Evolutionary conservation across 2,888 invertebrate species (phyloP).

Genomic region (Helicoverpa assulta): DNA sequence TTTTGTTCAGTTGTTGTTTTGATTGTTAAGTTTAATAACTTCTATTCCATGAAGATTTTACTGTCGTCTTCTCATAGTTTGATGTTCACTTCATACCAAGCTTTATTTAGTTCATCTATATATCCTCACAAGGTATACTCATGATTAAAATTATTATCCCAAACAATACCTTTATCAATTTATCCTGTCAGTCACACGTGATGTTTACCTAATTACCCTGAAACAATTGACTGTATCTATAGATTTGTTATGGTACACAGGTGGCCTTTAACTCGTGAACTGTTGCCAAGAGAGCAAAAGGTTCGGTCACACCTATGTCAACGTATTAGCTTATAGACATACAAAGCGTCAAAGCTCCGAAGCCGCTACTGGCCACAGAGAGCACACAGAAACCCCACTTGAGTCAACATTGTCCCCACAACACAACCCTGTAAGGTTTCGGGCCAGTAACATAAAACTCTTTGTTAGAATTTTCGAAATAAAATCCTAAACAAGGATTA

Average conservation of each 20-base stretch:
- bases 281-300: constrained; percentile 16
- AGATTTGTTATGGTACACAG: neutral
- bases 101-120: neutral
- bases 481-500: constrained; percentile 35
- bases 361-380: constrained; percentile 51
- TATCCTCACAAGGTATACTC: neutral
- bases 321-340: constrained; percentile 56
- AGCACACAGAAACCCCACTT: constrained; percentile 77
- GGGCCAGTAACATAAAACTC: constrained; percentile 74
- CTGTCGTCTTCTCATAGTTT: neutral
- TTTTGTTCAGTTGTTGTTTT: constrained; percentile 2
- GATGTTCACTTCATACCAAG: neutral
- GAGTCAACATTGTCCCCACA: constrained; percentile 81
- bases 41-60: too few relatives aligned
- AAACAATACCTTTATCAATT: neutral
- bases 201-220: neutral
- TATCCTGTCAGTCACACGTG: neutral
- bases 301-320: constrained; percentile 62
- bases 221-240: constrained; percentile 2
- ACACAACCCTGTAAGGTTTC: constrained; percentile 79
- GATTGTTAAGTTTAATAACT: neutral
- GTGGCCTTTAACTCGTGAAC: constrained; percentile 14
- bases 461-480: constrained; percentile 34
- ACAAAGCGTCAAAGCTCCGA: constrained; percentile 59
- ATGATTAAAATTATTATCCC: constrained; percentile 1